phyloP scores from a whole-genome alignment of 1,140 invertebrate species.

The Coelopa frigida region DNA sequence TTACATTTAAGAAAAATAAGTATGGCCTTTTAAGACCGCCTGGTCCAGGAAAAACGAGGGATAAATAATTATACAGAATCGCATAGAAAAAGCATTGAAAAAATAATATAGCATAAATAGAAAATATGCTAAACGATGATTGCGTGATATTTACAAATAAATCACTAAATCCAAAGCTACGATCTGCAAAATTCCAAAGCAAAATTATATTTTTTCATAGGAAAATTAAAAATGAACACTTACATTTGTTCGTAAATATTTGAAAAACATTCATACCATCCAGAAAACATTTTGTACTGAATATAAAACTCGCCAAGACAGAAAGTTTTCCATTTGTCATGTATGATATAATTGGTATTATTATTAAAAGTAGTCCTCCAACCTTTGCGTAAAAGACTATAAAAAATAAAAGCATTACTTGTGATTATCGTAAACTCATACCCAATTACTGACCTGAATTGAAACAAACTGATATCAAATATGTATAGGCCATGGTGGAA shows the following conservation, averaged over 20 bases:
- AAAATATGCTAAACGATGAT: conserved; percentile 23
- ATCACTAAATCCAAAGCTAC: conserved; percentile 17
- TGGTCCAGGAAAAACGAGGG: conserved; percentile 33
- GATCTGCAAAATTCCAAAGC: conserved; percentile 23
- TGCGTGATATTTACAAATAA: conserved; percentile 28
- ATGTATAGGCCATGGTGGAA: conserved; percentile 34
- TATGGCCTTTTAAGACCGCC: conserved; percentile 31
- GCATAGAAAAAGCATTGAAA: conserved; percentile 28
- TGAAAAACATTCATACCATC: conserved; percentile 33
- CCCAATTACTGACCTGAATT: conserved; percentile 26
- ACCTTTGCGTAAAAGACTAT: conserved; percentile 41
- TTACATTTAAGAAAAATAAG: conserved; percentile 33
- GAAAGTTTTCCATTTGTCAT: conserved; percentile 25
- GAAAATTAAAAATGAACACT: not conserved
- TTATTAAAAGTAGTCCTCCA: conserved; percentile 29
- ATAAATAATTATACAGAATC: conserved; percentile 33
- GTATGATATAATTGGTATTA: conserved; percentile 33
- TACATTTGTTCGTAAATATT: conserved; percentile 39
- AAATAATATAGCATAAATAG: conserved; percentile 25
- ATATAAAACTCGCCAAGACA: conserved; percentile 18
- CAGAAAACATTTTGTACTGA: conserved; percentile 28
- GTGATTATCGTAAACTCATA: conserved; percentile 3
- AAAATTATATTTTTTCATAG: not conserved
- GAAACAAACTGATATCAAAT: conserved; percentile 40
- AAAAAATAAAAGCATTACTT: conserved; percentile 10